Percentiles rank a stretch among this genome's conserved stretches.
phyloP scores from a whole-genome alignment of 1,140 invertebrate species.

The Hirudo medicinalis region DNA sequence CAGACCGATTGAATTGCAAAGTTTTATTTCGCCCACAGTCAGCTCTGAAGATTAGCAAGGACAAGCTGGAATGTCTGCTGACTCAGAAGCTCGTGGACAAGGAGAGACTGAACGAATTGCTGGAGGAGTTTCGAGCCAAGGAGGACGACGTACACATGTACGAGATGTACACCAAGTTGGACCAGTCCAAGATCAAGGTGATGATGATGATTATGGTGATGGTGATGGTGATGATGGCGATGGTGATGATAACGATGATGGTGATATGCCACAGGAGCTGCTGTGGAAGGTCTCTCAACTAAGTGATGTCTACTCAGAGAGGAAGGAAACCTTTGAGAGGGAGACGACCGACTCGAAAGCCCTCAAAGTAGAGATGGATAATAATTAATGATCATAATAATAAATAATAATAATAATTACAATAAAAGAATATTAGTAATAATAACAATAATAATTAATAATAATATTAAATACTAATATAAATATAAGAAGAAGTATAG shows the following conservation, averaged over 20 bases:
- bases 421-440: too few relatives aligned
- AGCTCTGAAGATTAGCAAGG: not conserved
- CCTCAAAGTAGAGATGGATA: constrained; percentile 1
- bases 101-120: not conserved
- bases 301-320: not conserved
- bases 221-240: too few relatives aligned
- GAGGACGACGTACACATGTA: not conserved
- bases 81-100: not conserved
- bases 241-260: too few relatives aligned
- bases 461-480: too few relatives aligned
- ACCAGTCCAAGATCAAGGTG: constrained; percentile 10
- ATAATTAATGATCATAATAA: not conserved
- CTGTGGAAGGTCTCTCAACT: not conserved
- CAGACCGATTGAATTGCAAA: too few relatives aligned
- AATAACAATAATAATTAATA: too few relatives aligned
- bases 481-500: too few relatives aligned
- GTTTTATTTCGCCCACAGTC: not conserved
- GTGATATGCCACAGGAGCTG: not conserved
- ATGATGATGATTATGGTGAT: too few relatives aligned
- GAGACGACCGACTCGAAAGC: not conserved
- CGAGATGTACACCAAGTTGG: not conserved
- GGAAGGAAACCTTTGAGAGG: not conserved
- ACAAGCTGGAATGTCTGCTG: not conserved
- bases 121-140: not conserved
- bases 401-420: too few relatives aligned